These are phyloP conservation scores for Fistularia tabacaria DNA, from an alignment of 2,797 vertebrate genomes.

Conservation along the genomic window DNA sequence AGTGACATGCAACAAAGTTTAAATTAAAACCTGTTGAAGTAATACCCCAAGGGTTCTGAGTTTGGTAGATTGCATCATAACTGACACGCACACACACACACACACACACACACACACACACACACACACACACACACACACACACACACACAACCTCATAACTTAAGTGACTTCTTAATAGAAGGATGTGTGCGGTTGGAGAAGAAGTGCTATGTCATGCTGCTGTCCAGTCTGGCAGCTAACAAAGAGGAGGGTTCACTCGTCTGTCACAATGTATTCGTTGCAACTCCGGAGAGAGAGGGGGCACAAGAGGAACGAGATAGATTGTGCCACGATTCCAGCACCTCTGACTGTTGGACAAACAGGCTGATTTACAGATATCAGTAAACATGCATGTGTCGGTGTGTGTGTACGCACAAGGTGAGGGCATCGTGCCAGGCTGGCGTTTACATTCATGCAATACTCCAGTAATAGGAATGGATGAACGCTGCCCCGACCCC, in stretches of 20 bases:
- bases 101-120: background rate
- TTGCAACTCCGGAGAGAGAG: slow-evolving; percentile 30
- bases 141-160: background rate
- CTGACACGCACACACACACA: background rate
- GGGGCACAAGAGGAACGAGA: slow-evolving; percentile 19
- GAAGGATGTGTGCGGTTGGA: slow-evolving; percentile 18
- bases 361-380: slow-evolving; percentile 38
- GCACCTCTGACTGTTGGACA: slow-evolving; percentile 18
- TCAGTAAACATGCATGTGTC: slow-evolving; percentile 24
- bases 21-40: too few species aligned
- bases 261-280: slow-evolving; percentile 42
- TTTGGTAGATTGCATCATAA: too few species aligned
- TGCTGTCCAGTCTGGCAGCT: slow-evolving; percentile 50
- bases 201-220: slow-evolving; percentile 60
- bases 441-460: slow-evolving; percentile 74
- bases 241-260: slow-evolving; percentile 43
- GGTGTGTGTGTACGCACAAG: slow-evolving; percentile 14
- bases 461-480: slow-evolving; percentile 72
- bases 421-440: slow-evolving; percentile 65
- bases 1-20: too few species aligned
- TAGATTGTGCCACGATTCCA: slow-evolving; percentile 11
- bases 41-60: too few species aligned
- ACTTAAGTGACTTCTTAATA: background rate
- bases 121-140: background rate
- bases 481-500: slow-evolving; percentile 56